These are phyloP conservation scores for Lytechinus variegatus DNA, from an alignment of 35 echinoderm and acorn worm species.

Conservation along the genomic window DNA sequence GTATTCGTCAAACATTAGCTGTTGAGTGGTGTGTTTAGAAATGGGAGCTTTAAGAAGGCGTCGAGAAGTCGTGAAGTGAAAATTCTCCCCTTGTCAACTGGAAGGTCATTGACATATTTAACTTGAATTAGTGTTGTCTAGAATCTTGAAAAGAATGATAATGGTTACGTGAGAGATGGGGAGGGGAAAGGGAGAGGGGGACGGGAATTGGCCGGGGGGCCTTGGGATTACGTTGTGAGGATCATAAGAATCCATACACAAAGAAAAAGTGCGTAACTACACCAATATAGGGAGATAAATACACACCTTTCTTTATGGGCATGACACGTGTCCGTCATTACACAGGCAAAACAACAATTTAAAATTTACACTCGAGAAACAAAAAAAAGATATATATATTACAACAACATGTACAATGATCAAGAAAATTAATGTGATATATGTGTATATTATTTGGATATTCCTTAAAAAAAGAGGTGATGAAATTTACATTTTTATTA, in stretches of 20 bases:
- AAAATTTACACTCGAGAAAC: no score
- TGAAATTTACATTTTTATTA: no score
- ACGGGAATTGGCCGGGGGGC: not conserved
- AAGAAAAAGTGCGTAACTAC: not conserved
- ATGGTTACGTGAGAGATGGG: no score
- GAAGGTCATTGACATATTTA: slow-evolving; percentile 25
- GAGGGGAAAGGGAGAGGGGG: not conserved
- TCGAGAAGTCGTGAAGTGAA: slow-evolving; percentile 29
- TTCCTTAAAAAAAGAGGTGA: no score
- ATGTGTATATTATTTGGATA: no score
- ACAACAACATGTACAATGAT: no score
- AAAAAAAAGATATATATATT: no score
- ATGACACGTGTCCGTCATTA: no score
- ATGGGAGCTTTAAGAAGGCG: slow-evolving; percentile 38
- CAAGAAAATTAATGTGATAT: no score
- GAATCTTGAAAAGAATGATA: not conserved
- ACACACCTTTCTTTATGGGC: no score
- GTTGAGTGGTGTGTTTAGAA: slow-evolving; percentile 35
- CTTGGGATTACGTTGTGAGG: not conserved
- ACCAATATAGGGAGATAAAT: no score
- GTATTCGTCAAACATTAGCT: slow-evolving; percentile 8
- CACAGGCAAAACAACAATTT: no score
- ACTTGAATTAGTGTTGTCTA: not conserved
- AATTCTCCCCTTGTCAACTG: slow-evolving; percentile 34
- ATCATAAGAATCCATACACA: not conserved